Evolutionary conservation across 2,113 vertebrate species (phyloP).

Genomic region (Elachura formosa): DNA sequence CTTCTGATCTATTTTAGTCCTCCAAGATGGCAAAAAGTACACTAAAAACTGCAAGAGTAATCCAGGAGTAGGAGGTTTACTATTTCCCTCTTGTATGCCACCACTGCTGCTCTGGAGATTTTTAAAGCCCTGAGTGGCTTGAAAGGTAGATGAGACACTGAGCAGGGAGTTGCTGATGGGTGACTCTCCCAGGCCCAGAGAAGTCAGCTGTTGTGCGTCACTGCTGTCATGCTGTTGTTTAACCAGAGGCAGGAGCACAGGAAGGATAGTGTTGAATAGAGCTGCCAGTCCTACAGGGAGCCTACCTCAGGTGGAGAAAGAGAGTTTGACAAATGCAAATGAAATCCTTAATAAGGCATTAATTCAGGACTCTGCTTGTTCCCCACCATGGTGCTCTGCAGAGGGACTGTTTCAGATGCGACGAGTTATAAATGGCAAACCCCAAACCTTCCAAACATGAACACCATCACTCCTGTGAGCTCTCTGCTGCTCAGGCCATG

Average conservation of each 20-base stretch:
- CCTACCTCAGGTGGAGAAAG: background rate
- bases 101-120: background rate
- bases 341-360: background rate
- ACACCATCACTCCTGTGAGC: background rate
- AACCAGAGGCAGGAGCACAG: background rate
- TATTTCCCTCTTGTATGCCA: background rate
- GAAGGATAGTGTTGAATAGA: background rate
- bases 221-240: background rate
- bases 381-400: background rate
- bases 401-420: background rate
- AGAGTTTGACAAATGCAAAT: background rate
- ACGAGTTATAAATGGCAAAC: background rate
- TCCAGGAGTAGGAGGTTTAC: background rate
- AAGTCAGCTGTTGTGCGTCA: background rate
- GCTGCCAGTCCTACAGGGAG: fast-evolving
- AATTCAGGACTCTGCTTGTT: background rate
- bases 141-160: background rate
- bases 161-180: background rate
- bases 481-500: background rate
- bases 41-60: background rate
- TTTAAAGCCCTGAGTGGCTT: background rate
- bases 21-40: background rate
- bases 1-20: background rate
- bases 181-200: background rate
- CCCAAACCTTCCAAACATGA: background rate